Conservation (phyloP, 2,113 vertebrate species). For the Bufo gargarizans region DNA sequence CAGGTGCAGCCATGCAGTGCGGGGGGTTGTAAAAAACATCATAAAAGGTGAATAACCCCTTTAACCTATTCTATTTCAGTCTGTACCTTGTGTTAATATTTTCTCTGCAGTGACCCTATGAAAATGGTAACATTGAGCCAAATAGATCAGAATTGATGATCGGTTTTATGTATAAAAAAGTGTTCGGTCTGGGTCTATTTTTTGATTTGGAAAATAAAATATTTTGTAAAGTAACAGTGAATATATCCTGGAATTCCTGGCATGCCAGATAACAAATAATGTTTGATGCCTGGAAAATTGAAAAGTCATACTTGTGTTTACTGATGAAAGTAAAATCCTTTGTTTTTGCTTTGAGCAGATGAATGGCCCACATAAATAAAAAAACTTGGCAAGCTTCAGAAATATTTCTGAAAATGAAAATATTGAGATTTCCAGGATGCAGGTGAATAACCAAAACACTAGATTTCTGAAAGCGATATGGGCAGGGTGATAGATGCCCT, state of each 20-base stretch:
- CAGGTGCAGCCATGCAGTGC: too few relatives aligned
- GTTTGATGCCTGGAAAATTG: not conserved
- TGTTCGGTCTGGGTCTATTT: too few relatives aligned
- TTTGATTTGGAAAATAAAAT: too few relatives aligned
- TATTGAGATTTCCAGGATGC: not conserved
- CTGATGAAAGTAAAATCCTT: not conserved
- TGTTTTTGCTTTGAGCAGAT: not conserved
- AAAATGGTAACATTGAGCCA: too few relatives aligned
- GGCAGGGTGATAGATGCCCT: slow-evolving; percentile 5
- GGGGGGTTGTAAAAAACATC: too few relatives aligned
- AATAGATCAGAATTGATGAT: too few relatives aligned
- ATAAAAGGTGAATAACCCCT: too few relatives aligned
- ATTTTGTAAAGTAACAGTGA: not conserved
- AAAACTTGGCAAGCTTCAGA: not conserved
- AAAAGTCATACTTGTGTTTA: not conserved
- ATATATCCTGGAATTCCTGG: slow-evolving; percentile 16
- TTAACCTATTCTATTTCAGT: too few relatives aligned
- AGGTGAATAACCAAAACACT: slow-evolving; percentile 33
- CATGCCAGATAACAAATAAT: slow-evolving; percentile 22
- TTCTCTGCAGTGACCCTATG: too few relatives aligned
- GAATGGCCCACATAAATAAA: slow-evolving; percentile 33
- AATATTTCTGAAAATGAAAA: slow-evolving; percentile 27
- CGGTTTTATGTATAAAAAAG: too few relatives aligned
- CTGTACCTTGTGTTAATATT: too few relatives aligned
- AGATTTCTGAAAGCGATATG: not conserved